A percentile compares a stretch with the other conserved stretches of the same genome.
Evolutionary conservation across 1,140 invertebrate genomes (phyloP).

Genomic region (Prorops nasuta): DNA sequence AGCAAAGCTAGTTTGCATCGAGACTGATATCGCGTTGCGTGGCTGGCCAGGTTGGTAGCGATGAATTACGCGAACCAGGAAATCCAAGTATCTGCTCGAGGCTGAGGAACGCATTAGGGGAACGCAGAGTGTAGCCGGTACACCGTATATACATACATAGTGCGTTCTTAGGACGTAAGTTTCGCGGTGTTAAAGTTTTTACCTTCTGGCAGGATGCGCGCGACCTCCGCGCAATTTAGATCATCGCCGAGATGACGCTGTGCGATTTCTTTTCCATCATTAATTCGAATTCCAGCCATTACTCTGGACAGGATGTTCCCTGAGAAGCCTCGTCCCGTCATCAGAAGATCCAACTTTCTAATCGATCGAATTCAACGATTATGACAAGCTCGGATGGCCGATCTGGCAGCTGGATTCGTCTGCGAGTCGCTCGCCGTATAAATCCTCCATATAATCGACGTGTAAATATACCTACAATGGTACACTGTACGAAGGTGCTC

Average conservation of each 20-base stretch:
- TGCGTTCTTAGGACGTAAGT: neutral
- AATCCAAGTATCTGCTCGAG: neutral
- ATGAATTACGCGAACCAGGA: constrained; percentile 4
- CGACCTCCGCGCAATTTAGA: constrained; percentile 20
- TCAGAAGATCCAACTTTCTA: constrained; percentile 28
- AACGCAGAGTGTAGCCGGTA: constrained; percentile 4
- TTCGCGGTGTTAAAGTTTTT: constrained; percentile 7
- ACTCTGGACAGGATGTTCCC: constrained; percentile 24
- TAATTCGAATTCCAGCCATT: constrained; percentile 24
- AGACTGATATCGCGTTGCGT: too few relatives aligned
- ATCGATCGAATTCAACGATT: too few relatives aligned
- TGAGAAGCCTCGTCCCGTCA: too few relatives aligned
- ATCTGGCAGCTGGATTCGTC: too few relatives aligned
- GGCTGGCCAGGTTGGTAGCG: neutral
- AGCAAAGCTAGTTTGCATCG: too few relatives aligned
- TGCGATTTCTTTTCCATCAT: constrained; percentile 20
- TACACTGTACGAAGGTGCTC: neutral
- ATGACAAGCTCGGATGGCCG: too few relatives aligned
- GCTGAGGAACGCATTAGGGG: constrained; percentile 7
- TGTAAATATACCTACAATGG: too few relatives aligned
- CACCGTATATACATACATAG: constrained; percentile 8
- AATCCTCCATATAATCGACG: too few relatives aligned
- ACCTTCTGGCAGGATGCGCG: constrained; percentile 14
- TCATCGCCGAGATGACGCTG: constrained; percentile 4
- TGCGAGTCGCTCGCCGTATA: too few relatives aligned